Evolutionary conservation across 2,113 vertebrate genomes (phyloP).

Genomic region (Grammomys surdaster): DNA sequence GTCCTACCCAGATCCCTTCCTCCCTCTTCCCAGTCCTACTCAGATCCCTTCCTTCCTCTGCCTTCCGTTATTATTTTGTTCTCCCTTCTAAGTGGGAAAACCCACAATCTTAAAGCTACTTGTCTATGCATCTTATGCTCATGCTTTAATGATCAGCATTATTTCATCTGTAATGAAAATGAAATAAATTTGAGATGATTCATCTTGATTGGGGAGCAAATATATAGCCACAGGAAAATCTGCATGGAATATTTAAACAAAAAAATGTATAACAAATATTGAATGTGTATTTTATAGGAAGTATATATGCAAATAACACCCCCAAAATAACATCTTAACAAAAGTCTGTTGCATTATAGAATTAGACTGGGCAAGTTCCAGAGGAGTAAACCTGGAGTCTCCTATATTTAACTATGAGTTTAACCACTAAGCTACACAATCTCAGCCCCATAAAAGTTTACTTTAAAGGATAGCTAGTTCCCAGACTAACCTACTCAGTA

Average conservation of each 20-base stretch:
- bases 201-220: constrained; percentile 23
- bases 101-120: constrained; percentile 22
- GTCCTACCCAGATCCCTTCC: no score
- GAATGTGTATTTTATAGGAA: not conserved
- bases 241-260: constrained; percentile 14
- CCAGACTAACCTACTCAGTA: not conserved
- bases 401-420: not conserved
- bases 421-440: not conserved
- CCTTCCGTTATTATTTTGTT: no score
- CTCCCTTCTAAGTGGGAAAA: no score
- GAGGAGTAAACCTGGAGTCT: not conserved
- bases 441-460: not conserved
- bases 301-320: not conserved
- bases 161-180: constrained; percentile 27
- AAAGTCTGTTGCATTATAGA: not conserved
- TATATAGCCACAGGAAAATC: constrained; percentile 22
- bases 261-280: not conserved
- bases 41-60: no score
- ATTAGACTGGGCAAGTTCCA: not conserved
- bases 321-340: not conserved
- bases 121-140: not conserved
- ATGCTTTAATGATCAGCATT: not conserved
- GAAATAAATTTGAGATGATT: constrained; percentile 34
- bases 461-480: not conserved
- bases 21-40: no score